A percentile compares a stretch with the other conserved stretches of the same genome.
phyloP scores from a whole-genome alignment of 2,888 invertebrate species.

The Prosapia bicincta region DNA sequence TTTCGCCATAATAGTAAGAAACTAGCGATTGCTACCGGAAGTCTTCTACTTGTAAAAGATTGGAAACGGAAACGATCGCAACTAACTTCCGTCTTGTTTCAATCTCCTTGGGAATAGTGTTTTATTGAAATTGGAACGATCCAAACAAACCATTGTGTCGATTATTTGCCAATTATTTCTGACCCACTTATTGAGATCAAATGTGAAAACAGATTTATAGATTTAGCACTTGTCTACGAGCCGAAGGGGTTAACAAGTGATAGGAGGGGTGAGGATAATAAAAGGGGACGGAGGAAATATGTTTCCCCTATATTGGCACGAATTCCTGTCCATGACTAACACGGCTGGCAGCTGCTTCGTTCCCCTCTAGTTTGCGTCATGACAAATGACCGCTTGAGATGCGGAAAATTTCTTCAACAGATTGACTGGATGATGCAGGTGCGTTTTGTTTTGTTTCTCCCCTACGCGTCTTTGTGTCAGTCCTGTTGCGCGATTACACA shows the following conservation, averaged over 20 bases:
- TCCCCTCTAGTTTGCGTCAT: constrained; percentile 33
- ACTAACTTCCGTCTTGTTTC: too few relatives aligned
- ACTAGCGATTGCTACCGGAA: too few relatives aligned
- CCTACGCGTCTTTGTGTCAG: not conserved
- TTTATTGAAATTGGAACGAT: not conserved
- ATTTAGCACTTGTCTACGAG: constrained; percentile 18
- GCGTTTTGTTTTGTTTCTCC: not conserved
- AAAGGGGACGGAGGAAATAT: constrained; percentile 19
- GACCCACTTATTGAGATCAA: not conserved
- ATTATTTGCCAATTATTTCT: not conserved
- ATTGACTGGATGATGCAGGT: constrained; percentile 26
- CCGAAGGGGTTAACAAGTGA: constrained; percentile 29
- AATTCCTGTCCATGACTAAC: constrained; percentile 31
- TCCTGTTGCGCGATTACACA: not conserved
- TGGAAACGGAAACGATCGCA: too few relatives aligned
- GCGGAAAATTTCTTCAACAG: constrained; percentile 28
- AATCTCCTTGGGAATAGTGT: too few relatives aligned
- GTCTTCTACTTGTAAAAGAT: too few relatives aligned
- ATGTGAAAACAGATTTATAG: constrained; percentile 17
- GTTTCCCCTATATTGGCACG: constrained; percentile 27
- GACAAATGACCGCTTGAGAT: constrained; percentile 29
- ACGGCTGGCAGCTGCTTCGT: constrained; percentile 8
- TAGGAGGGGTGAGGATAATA: constrained; percentile 14
- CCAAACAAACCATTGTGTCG: not conserved
- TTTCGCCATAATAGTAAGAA: too few relatives aligned